phyloP scores from a whole-genome alignment of 2,113 vertebrate species.

The Clarias magur region DNA sequence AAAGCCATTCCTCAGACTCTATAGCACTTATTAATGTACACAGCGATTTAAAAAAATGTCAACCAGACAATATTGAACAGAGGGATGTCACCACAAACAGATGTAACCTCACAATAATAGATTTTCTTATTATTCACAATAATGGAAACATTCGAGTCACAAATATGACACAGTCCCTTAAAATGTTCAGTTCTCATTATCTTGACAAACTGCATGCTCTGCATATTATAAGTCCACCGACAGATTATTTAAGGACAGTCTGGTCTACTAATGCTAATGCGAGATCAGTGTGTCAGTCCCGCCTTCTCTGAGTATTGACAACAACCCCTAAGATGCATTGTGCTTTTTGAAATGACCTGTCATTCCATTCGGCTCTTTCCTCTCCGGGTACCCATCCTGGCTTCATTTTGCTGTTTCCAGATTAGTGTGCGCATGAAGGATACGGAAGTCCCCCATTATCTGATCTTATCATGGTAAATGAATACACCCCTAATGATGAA shows the following conservation, averaged over 20 bases:
- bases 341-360: slow-evolving; percentile 32
- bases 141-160: not conserved
- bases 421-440: slow-evolving; percentile 16
- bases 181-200: not conserved
- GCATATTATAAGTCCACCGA: not conserved
- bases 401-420: slow-evolving; percentile 6
- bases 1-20: not conserved
- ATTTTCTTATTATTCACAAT: not conserved
- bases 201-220: not conserved
- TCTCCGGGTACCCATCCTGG: not conserved
- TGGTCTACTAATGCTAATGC: not conserved
- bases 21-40: not conserved
- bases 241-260: not conserved
- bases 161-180: not conserved
- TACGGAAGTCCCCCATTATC: slow-evolving; percentile 1
- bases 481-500: slow-evolving; percentile 41
- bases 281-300: not conserved
- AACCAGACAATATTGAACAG: slow-evolving; percentile 5
- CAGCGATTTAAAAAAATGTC: not conserved
- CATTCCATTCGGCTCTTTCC: slow-evolving; percentile 11
- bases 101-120: not conserved
- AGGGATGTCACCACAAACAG: not conserved
- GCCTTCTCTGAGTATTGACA: not conserved
- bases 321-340: not conserved
- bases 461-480: slow-evolving; percentile 23